Conservation (phyloP, 2,113 vertebrate species). For the Calidris pugnax region DNA sequence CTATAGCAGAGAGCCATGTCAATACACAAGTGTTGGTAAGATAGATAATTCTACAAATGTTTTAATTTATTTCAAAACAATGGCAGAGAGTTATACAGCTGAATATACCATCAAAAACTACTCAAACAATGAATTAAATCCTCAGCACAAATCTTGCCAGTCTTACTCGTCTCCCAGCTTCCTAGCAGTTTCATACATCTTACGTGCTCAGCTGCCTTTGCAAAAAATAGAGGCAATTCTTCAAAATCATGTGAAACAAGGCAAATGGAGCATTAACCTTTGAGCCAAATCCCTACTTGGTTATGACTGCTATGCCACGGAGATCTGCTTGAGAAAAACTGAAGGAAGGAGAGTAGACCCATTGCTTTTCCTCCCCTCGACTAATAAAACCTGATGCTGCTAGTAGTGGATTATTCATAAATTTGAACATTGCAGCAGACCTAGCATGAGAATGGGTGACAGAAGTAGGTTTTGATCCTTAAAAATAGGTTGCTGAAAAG, state of each 20-base stretch:
- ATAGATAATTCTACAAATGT: not conserved
- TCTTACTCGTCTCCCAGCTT: not conserved
- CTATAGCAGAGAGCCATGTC: not conserved
- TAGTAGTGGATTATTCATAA: not conserved
- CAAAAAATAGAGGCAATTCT: not conserved
- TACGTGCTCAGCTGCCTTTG: not conserved
- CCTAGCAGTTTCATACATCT: not conserved
- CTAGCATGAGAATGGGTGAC: not conserved
- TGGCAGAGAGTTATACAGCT: not conserved
- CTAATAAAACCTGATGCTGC: not conserved
- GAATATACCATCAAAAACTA: not conserved
- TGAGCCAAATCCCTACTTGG: not conserved
- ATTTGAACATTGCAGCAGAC: not conserved
- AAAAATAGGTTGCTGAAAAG: not conserved
- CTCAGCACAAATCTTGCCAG: not conserved
- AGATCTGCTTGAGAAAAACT: not conserved
- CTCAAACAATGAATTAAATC: not conserved
- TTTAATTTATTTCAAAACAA: slow-evolving; percentile 43
- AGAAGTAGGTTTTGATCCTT: not conserved
- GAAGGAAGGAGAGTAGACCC: not conserved
- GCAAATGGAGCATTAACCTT: not conserved
- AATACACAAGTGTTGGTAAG: not conserved
- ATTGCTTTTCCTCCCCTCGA: not conserved
- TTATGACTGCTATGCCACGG: not conserved
- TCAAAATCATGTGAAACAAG: not conserved